A percentile compares a stretch with the other conserved stretches of the same genome.
These are phyloP conservation scores for Rhodeus uyekii DNA, from an alignment of 2,797 vertebrate species.

Conservation along the genomic window DNA sequence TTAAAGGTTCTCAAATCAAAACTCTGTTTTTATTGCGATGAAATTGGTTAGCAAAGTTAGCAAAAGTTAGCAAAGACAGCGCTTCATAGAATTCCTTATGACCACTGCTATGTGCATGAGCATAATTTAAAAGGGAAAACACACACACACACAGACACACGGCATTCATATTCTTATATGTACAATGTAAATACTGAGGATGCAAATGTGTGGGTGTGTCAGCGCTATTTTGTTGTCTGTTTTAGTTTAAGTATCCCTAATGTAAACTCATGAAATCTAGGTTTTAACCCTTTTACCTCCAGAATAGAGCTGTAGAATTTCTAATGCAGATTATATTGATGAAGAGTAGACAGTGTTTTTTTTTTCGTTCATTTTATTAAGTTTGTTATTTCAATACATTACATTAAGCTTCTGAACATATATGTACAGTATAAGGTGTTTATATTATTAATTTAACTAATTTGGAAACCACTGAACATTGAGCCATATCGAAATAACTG, in stretches of 20 bases:
- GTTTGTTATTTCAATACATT: slow-evolving; percentile 8
- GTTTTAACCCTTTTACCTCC: neutral
- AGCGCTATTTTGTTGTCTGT: neutral
- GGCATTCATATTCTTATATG: neutral
- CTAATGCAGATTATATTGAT: neutral
- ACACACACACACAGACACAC: neutral
- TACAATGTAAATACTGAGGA: neutral
- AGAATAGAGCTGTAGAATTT: neutral
- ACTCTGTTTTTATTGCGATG: neutral
- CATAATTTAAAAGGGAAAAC: neutral
- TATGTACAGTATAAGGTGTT: neutral
- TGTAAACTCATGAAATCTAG: neutral
- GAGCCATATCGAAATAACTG: neutral
- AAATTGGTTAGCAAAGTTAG: neutral
- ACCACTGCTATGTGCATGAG: neutral
- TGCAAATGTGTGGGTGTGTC: neutral
- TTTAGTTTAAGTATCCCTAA: neutral
- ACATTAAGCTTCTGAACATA: neutral
- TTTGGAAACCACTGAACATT: neutral
- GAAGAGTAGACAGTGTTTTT: neutral
- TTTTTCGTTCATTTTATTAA: slow-evolving; percentile 16
- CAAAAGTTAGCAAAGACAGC: neutral
- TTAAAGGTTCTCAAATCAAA: neutral
- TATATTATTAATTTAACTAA: neutral
- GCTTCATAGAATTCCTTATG: neutral